A percentile compares a stretch with the other conserved stretches of the same genome.
These are phyloP conservation scores for Ciona savignyi DNA, from an alignment of 23 tunicate species.

Conservation along the genomic window DNA sequence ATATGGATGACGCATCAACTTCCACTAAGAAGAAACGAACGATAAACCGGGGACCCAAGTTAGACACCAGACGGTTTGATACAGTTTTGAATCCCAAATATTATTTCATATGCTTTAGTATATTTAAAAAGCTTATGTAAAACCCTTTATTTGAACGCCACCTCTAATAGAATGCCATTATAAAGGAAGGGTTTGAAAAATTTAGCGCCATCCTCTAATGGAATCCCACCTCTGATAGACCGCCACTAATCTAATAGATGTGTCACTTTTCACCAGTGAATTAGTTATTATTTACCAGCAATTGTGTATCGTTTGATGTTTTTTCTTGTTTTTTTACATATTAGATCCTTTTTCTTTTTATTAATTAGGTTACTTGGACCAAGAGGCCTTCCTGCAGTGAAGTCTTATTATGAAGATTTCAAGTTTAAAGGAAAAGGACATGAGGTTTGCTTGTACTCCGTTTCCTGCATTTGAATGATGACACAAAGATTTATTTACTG, in stretches of 20 bases:
- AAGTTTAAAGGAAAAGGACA: conserved; percentile 75
- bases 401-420: conserved; percentile 38
- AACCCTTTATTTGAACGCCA: too few relatives aligned
- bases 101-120: not conserved
- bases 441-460: conserved; percentile 35
- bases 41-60: conserved; percentile 74
- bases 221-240: too few relatives aligned
- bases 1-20: conserved; percentile 58
- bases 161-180: not conserved
- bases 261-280: too few relatives aligned
- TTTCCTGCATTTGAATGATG: too few relatives aligned
- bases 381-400: conserved; percentile 66
- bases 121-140: too few relatives aligned
- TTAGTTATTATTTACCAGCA: too few relatives aligned
- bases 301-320: not conserved
- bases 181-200: not conserved
- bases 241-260: too few relatives aligned
- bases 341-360: too few relatives aligned
- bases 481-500: too few relatives aligned
- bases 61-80: conserved; percentile 57
- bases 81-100: conserved; percentile 6
- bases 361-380: conserved; percentile 49
- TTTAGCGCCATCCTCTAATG: too few relatives aligned
- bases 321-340: not conserved
- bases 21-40: conserved; percentile 46